These are phyloP conservation scores for Choreutis nemorana DNA, from an alignment of 2,888 invertebrate genomes.

Conservation along the genomic window DNA sequence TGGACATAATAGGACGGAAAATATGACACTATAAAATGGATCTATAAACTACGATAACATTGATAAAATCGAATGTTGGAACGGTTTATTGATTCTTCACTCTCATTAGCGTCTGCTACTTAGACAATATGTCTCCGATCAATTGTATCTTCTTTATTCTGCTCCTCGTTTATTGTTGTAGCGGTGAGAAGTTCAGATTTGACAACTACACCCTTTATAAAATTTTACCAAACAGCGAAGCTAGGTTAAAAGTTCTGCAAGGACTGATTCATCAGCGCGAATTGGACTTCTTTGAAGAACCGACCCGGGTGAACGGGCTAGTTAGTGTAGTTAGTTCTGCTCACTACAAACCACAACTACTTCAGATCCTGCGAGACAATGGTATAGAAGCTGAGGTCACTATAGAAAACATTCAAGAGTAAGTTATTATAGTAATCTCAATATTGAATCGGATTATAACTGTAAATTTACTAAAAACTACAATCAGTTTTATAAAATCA, in stretches of 20 bases:
- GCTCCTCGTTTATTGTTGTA: slow-evolving; percentile 4
- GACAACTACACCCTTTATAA: slow-evolving; percentile 42
- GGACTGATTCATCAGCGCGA: slow-evolving; percentile 14
- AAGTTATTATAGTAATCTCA: slow-evolving; percentile 29
- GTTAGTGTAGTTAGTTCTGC: slow-evolving; percentile 33
- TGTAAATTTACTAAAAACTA: too few species aligned
- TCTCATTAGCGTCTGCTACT: too few species aligned
- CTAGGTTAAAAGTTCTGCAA: slow-evolving; percentile 23
- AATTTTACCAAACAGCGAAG: slow-evolving; percentile 24
- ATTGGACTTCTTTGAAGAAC: slow-evolving; percentile 10
- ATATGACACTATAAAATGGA: too few species aligned
- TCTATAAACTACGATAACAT: too few species aligned
- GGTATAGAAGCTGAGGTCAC: slow-evolving; percentile 18
- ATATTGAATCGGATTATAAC: too few species aligned
- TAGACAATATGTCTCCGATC: too few species aligned
- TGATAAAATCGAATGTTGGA: too few species aligned
- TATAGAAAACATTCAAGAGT: slow-evolving; percentile 51
- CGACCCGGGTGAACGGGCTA: slow-evolving; percentile 9
- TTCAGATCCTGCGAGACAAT: slow-evolving; percentile 16
- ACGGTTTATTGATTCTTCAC: too few species aligned
- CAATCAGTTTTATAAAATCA: too few species aligned
- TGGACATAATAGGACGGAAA: too few species aligned
- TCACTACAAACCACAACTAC: slow-evolving; percentile 19
- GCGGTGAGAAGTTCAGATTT: slow-evolving; percentile 12
- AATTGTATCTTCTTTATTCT: too few species aligned